Evolutionary conservation across 2,113 vertebrate species (phyloP).

Genomic region (Menidia beryllina): DNA sequence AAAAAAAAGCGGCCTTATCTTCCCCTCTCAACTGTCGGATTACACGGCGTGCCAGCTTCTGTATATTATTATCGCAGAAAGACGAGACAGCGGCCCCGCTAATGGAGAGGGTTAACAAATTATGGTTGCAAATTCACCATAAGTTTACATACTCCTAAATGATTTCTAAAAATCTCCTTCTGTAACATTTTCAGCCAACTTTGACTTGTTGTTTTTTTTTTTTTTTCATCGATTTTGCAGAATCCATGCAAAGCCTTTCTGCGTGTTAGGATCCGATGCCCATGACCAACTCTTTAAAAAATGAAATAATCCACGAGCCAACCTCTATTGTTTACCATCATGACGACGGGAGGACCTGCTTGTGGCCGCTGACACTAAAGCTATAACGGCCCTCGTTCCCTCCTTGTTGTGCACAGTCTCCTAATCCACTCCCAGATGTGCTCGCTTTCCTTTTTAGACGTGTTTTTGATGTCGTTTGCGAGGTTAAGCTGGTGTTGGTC

Average conservation of each 20-base stretch:
- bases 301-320: constrained; percentile 10
- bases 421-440: constrained; percentile 62
- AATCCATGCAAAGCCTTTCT: constrained; percentile 20
- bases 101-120: constrained; percentile 63
- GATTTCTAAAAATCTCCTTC: constrained; percentile 14
- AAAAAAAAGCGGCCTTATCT: too few species aligned
- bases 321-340: constrained; percentile 36
- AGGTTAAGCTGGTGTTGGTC: constrained; percentile 63
- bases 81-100: constrained; percentile 62
- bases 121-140: constrained; percentile 59
- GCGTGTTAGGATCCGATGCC: constrained; percentile 39
- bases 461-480: constrained; percentile 36
- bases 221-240: constrained; percentile 62
- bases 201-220: constrained; percentile 36
- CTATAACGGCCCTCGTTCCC: constrained; percentile 43
- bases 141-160: constrained; percentile 41
- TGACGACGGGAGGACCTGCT: constrained; percentile 46
- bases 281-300: constrained; percentile 10
- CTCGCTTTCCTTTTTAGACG: constrained; percentile 19
- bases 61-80: constrained; percentile 75
- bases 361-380: constrained; percentile 38
- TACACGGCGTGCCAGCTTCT: constrained; percentile 64
- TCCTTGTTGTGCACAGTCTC: constrained; percentile 55
- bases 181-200: constrained; percentile 41
- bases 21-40: constrained; percentile 66